These are phyloP conservation scores for Brachyopa scutellaris DNA, from an alignment of 2,888 invertebrate species.

Conservation along the genomic window DNA sequence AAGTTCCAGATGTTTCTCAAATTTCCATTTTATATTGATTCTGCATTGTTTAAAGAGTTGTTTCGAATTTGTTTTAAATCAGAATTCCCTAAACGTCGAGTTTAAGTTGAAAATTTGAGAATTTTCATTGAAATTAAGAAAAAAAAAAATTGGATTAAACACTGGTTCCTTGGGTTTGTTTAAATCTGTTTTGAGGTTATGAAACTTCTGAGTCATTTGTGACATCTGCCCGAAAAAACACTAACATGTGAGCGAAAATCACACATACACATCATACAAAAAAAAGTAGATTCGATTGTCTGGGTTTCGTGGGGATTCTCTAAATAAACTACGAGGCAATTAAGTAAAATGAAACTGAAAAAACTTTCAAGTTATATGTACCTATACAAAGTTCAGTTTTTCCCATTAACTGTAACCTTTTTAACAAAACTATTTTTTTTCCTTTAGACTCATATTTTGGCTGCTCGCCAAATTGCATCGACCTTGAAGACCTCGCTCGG, in stretches of 20 bases:
- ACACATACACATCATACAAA: too few relatives aligned
- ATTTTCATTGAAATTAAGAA: constrained; percentile 13
- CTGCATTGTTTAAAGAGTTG: background rate
- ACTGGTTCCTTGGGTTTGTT: constrained; percentile 74
- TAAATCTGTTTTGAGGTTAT: constrained; percentile 71
- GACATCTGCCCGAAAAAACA: constrained; percentile 13
- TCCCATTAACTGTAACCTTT: background rate
- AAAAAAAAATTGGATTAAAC: too few relatives aligned
- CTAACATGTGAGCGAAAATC: constrained; percentile 23
- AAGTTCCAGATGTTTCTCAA: constrained; percentile 43
- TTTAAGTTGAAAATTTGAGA: background rate
- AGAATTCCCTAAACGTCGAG: too few relatives aligned
- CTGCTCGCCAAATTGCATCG: constrained; percentile 95
- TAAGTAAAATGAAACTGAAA: too few relatives aligned
- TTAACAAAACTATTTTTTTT: background rate
- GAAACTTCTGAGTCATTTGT: constrained; percentile 53
- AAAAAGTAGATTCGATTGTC: too few relatives aligned
- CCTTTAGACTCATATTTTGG: constrained; percentile 97
- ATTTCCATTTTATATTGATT: background rate
- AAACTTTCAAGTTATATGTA: too few relatives aligned
- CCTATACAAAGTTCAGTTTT: too few relatives aligned
- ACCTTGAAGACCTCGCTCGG: constrained; percentile 97
- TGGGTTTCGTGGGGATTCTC: too few relatives aligned
- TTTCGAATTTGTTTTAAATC: too few relatives aligned
- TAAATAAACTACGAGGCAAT: too few relatives aligned